These are phyloP conservation scores for Willisornis vidua DNA, from an alignment of 2,113 vertebrate species.

Conservation along the genomic window DNA sequence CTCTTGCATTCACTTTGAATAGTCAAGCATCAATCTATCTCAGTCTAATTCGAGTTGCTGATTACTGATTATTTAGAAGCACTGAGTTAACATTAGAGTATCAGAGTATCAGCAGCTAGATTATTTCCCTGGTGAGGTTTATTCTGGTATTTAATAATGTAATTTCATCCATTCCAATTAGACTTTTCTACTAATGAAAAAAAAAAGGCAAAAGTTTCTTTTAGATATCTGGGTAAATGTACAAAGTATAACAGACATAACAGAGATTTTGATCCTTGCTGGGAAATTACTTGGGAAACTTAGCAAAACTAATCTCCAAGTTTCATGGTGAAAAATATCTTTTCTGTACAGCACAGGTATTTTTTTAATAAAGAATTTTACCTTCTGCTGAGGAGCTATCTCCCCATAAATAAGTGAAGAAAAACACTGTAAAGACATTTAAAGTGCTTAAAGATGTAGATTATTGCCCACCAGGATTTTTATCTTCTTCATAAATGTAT, in stretches of 20 bases:
- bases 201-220: neutral
- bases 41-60: slow-evolving; percentile 39
- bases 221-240: neutral
- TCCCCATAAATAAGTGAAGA: neutral
- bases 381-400: neutral
- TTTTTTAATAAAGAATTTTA: neutral
- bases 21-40: neutral
- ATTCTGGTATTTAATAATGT: slow-evolving; percentile 38
- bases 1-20: neutral
- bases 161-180: slow-evolving; percentile 10
- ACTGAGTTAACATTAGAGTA: slow-evolving; percentile 23
- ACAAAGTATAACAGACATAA: neutral
- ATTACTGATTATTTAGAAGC: slow-evolving; percentile 54
- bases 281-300: neutral
- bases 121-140: slow-evolving; percentile 44
- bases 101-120: slow-evolving; percentile 25
- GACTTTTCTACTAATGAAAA: neutral
- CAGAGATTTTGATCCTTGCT: neutral
- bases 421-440: neutral
- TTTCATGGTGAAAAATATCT: neutral
- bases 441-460: neutral
- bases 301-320: neutral
- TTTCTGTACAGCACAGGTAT: neutral
- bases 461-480: neutral
- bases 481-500: neutral